Evolutionary conservation across 2,113 vertebrate species (phyloP).

Genomic region (Phylloscopus trochiloides): DNA sequence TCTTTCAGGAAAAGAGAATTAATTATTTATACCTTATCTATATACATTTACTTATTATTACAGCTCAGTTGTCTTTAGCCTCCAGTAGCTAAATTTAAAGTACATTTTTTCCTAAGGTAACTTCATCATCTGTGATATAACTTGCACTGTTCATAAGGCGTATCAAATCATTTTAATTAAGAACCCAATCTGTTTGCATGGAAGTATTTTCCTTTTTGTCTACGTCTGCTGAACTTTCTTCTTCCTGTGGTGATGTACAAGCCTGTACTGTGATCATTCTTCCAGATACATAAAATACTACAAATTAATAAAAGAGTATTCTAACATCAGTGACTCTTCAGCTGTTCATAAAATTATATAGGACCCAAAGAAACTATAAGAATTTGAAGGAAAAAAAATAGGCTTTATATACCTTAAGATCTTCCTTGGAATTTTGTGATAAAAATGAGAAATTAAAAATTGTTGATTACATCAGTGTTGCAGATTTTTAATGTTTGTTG

Average conservation of each 20-base stretch:
- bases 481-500: neutral
- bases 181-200: neutral
- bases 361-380: neutral
- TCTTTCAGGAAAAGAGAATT: constrained; percentile 34
- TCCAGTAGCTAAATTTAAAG: constrained; percentile 22
- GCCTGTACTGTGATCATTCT: neutral
- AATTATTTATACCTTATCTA: constrained; percentile 45
- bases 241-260: neutral
- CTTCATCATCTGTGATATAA: neutral
- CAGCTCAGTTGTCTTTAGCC: constrained; percentile 22
- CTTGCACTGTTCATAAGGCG: neutral
- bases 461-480: neutral
- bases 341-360: neutral
- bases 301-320: neutral
- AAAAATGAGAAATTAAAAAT: neutral
- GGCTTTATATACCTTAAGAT: neutral
- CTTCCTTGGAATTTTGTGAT: neutral
- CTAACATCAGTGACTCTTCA: neutral
- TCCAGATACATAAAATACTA: neutral
- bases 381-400: neutral
- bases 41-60: constrained; percentile 31
- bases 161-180: constrained; percentile 38
- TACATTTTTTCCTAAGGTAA: constrained; percentile 34
- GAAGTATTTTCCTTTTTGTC: neutral
- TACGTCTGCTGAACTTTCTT: neutral